phyloP scores from a whole-genome alignment of 2,797 vertebrate genomes.

The Coendou prehensilis region DNA sequence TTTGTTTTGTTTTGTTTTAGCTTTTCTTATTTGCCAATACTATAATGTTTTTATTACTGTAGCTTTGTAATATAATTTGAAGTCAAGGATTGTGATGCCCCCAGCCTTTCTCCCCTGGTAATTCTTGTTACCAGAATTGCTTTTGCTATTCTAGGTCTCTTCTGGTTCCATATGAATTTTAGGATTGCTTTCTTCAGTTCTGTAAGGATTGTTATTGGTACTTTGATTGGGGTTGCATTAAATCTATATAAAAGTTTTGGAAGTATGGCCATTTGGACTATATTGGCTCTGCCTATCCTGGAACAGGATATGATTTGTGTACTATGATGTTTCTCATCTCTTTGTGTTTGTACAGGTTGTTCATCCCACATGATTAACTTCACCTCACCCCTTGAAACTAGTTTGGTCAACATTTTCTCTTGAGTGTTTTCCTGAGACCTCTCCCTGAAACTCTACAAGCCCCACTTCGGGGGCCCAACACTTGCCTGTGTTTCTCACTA shows the following conservation, averaged over 20 bases:
- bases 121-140: not conserved
- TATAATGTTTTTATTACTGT: not conserved
- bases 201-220: not conserved
- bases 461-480: not conserved
- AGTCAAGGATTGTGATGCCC: not conserved
- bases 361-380: not conserved
- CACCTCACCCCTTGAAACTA: not conserved
- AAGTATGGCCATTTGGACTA: not conserved
- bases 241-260: not conserved
- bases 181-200: not conserved
- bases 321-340: not conserved
- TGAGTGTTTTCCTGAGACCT: not conserved
- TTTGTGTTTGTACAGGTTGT: not conserved
- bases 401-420: not conserved
- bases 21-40: not conserved
- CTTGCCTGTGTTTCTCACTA: not conserved
- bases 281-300: not conserved
- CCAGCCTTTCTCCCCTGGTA: not conserved
- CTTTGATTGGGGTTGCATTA: not conserved
- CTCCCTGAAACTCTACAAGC: not conserved
- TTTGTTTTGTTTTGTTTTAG: not conserved
- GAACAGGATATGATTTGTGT: not conserved
- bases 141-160: not conserved
- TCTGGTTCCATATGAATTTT: not conserved
- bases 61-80: not conserved